Conservation (phyloP, 1,140 invertebrate genomes). For the Andrena cerasifolii region DNA sequence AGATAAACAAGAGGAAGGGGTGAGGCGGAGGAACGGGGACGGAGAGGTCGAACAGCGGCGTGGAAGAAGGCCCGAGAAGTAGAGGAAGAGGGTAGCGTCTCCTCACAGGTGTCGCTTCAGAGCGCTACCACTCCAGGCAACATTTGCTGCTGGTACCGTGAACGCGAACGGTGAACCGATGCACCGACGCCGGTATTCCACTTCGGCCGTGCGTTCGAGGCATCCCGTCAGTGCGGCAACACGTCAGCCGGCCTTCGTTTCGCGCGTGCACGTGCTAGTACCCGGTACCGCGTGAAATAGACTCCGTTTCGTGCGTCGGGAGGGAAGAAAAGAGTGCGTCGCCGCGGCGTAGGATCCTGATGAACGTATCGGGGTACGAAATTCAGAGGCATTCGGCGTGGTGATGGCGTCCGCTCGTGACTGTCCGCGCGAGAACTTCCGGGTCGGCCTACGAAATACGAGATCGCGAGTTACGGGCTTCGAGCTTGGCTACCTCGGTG, state of each 20-base stretch:
- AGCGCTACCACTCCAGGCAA: constrained; percentile 67
- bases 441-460: constrained; percentile 47
- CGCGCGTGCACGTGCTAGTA: neutral
- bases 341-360: constrained; percentile 13
- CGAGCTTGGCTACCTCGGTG: constrained; percentile 25
- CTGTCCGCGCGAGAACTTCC: constrained; percentile 39
- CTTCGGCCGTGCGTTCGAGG: constrained; percentile 43
- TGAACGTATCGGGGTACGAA: constrained; percentile 13
- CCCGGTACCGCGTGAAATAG: neutral
- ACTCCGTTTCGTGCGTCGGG: constrained; percentile 1
- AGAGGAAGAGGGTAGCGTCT: constrained; percentile 70
- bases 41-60: constrained; percentile 16
- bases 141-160: constrained; percentile 69
- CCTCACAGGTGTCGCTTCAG: constrained; percentile 70
- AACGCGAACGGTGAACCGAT: constrained; percentile 68
- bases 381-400: constrained; percentile 32
- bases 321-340: neutral
- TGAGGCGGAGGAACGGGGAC: constrained; percentile 5
- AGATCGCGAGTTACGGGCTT: constrained; percentile 39
- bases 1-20: constrained; percentile 29
- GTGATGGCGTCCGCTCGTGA: constrained; percentile 42
- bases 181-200: constrained; percentile 56
- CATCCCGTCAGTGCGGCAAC: constrained; percentile 22
- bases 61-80: constrained; percentile 52
- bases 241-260: neutral